These are phyloP conservation scores for Mesorhabditis sp. DNA, from an alignment of 2,888 invertebrate genomes.

Conservation along the genomic window DNA sequence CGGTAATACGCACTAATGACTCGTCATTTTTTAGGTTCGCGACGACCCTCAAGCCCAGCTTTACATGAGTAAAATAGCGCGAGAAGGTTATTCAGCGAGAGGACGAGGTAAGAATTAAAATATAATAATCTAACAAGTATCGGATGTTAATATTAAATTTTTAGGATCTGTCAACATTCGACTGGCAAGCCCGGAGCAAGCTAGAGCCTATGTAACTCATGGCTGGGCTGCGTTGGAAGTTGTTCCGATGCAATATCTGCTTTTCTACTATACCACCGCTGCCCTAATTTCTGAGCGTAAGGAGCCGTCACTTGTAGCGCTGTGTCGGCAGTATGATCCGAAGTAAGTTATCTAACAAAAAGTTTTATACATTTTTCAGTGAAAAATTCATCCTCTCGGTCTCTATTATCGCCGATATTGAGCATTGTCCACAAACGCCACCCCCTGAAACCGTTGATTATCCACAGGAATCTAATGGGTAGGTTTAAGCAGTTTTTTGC, in stretches of 20 bases:
- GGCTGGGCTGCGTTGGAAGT: slow-evolving; percentile 77
- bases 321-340: slow-evolving; percentile 82
- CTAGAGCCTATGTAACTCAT: slow-evolving; percentile 46
- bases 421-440: slow-evolving; percentile 57
- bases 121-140: not conserved
- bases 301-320: slow-evolving; percentile 57
- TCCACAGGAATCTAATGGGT: slow-evolving; percentile 3
- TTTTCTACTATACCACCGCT: slow-evolving; percentile 55
- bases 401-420: slow-evolving; percentile 58
- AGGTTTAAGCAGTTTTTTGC: too few relatives aligned
- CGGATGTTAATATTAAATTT: not conserved
- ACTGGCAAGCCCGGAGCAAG: slow-evolving; percentile 78
- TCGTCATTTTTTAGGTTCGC: slow-evolving; percentile 51
- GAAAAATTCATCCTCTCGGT: slow-evolving; percentile 75
- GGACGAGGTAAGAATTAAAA: slow-evolving; percentile 66
- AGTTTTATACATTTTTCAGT: slow-evolving; percentile 61
- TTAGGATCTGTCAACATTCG: slow-evolving; percentile 82
- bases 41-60: slow-evolving; percentile 64
- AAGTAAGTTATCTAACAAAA: slow-evolving; percentile 21
- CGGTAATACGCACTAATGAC: not conserved
- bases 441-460: slow-evolving; percentile 42
- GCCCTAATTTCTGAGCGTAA: slow-evolving; percentile 44
- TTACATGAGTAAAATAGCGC: slow-evolving; percentile 75
- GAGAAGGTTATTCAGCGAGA: slow-evolving; percentile 77
- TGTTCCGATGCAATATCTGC: slow-evolving; percentile 34